Conservation (phyloP, 2,113 vertebrate species). For the Ahaetulla prasina region DNA sequence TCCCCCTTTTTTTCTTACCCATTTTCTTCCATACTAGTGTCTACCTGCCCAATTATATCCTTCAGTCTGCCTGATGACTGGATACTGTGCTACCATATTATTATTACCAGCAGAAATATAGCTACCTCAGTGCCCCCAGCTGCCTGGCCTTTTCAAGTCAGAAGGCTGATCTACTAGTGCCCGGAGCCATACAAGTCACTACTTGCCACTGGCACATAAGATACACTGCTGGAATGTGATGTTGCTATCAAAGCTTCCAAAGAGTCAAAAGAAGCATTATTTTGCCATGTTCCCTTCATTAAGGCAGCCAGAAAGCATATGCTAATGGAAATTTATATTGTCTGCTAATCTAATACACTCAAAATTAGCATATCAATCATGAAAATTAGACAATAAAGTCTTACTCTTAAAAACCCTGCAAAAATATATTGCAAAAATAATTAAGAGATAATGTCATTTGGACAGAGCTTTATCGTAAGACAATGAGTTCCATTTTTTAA, state of each 20-base stretch:
- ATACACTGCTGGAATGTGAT: background rate
- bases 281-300: constrained; percentile 42
- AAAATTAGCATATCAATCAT: constrained; percentile 67
- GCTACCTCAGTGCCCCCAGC: background rate
- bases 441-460: constrained; percentile 55
- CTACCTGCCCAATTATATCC: background rate
- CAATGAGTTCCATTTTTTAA: constrained; percentile 29
- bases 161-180: background rate
- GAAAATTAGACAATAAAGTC: constrained; percentile 61
- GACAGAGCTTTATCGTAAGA: constrained; percentile 28
- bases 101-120: background rate
- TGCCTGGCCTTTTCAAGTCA: background rate
- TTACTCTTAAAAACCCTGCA: constrained; percentile 56
- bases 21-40: background rate
- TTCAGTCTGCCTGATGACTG: background rate
- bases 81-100: background rate
- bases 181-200: background rate
- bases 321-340: constrained; percentile 61
- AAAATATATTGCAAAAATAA: constrained; percentile 63
- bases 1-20: background rate
- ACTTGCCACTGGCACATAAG: background rate
- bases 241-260: background rate
- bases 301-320: constrained; percentile 54
- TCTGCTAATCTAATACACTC: constrained; percentile 61
- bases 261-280: constrained; percentile 20